Evolutionary conservation across 2,888 invertebrate genomes (phyloP).

Genomic region (Nomada goodeniana): DNA sequence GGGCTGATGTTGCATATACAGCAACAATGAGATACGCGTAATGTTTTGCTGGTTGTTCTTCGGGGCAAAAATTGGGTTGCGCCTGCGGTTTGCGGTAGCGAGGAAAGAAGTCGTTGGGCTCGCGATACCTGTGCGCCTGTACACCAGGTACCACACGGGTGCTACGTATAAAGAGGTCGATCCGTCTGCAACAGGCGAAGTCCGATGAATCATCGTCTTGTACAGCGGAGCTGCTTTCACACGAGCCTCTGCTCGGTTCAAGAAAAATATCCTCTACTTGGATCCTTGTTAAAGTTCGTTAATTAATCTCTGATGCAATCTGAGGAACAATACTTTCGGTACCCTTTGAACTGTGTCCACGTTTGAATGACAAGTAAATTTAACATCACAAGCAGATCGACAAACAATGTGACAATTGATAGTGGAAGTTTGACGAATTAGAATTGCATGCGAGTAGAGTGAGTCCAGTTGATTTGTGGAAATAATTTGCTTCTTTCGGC

Average conservation of each 20-base stretch:
- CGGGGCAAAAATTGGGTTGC: constrained; percentile 63
- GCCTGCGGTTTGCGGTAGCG: constrained; percentile 71
- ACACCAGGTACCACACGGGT: constrained; percentile 23
- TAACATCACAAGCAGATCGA: too few species aligned
- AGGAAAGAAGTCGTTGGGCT: constrained; percentile 49
- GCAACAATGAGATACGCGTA: neutral
- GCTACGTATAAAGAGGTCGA: constrained; percentile 59
- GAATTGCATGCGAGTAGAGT: neutral
- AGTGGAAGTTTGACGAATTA: constrained; percentile 1
- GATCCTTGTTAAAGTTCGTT: neutral
- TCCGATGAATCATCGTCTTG: constrained; percentile 70
- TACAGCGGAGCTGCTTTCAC: constrained; percentile 45
- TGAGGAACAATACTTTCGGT: too few species aligned
- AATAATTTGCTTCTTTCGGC: neutral
- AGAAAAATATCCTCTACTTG: neutral
- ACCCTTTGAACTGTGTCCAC: too few species aligned
- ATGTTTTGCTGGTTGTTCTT: constrained; percentile 44
- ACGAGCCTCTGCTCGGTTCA: neutral
- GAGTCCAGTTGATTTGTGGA: constrained; percentile 4
- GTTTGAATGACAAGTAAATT: too few species aligned
- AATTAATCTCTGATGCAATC: neutral
- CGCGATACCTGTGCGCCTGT: constrained; percentile 37
- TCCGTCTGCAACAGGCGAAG: constrained; percentile 65
- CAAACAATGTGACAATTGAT: too few species aligned
- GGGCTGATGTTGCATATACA: neutral